These are phyloP conservation scores for Brachionus calyciflorus DNA, from an alignment of 1,140 invertebrate genomes.

Conservation along the genomic window DNA sequence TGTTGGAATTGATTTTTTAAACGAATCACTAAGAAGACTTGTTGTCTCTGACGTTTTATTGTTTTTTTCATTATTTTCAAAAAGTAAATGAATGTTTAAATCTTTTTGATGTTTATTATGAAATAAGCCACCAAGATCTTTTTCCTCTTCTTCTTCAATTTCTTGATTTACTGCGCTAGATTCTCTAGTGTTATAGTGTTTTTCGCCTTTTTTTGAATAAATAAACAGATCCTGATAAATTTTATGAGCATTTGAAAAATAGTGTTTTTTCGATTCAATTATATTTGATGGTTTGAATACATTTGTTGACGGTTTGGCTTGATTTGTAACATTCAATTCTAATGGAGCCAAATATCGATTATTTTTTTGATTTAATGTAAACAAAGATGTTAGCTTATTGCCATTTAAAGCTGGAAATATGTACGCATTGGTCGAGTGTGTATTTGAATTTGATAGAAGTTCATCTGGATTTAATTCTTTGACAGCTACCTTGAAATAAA, in stretches of 20 bases:
- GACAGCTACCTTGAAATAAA: not conserved
- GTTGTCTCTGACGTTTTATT: not conserved
- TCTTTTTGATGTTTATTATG: not conserved
- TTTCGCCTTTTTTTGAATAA: too few species aligned
- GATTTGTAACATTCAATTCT: not conserved
- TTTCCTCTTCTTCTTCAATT: too few species aligned
- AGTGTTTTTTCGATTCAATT: too few species aligned
- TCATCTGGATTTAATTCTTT: slow-evolving; percentile 29
- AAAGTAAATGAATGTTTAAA: not conserved
- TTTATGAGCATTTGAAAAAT: too few species aligned
- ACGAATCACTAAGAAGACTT: not conserved
- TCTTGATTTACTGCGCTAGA: too few species aligned
- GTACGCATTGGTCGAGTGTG: not conserved
- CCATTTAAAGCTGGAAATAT: slow-evolving; percentile 28
- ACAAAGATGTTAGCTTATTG: not conserved
- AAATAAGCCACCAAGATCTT: not conserved
- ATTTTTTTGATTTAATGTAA: not conserved
- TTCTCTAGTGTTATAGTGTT: too few species aligned
- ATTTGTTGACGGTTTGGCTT: not conserved
- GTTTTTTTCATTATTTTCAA: not conserved
- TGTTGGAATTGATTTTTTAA: not conserved
- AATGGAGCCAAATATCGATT: not conserved
- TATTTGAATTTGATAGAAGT: not conserved
- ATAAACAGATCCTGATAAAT: too few species aligned
- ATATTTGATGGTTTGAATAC: not conserved